Base-by-base conservation (phyloP, 2,888 invertebrate genomes). In the Netelia virgata region DNA sequence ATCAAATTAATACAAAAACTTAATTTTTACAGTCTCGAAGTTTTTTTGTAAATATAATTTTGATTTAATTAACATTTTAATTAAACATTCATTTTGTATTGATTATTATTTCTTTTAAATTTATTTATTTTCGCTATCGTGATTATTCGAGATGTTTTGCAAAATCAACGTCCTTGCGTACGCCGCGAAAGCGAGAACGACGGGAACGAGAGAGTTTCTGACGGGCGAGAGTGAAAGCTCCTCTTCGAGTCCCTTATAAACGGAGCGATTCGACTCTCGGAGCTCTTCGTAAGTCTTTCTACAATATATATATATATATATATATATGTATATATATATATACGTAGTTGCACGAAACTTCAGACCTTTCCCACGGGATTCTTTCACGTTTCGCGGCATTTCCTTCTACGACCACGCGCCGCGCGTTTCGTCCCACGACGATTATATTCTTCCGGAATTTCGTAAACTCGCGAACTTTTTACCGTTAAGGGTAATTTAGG, bases 321-420 rank as follows among this genome's bases (percentile, higher is more conserved):
- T 55, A 20, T 10, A 68, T 8, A 18, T 11, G 20, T 16, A 55
- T 6, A 59, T 55, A 53, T 53, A n/a, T 50, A 43, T 10, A 41
- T 43, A 16, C 14, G 9, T 47, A 36, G 14, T 16, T 43, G 47
- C 55, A 28, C 36, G 18, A 47, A 70, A 78, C 63, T 50, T 20
- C 63, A n/a, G 81, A 84, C 53, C 82, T 84, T 84, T 84, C 84
- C 78, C 84, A 84, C 78, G 82, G 78, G 84, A 84, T 84, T 84
- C 84, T 78, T 82, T 84, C 82, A 84, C 84, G 84, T 82, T 81
- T 82, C 74, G 84, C 81, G 72, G 50, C 63, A 50, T 81, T 79
- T 84, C 78, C 82, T 75, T 78, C 82, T 82, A 82, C 84, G 77
- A 78, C 78, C 74, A 8, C 84, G 84, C 75, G 66, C 82, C 75